Evolutionary conservation across 2,113 vertebrate species (phyloP), one percentile per base, ranked within the genome.

Genomic region (Monopterus albus): DNA sequence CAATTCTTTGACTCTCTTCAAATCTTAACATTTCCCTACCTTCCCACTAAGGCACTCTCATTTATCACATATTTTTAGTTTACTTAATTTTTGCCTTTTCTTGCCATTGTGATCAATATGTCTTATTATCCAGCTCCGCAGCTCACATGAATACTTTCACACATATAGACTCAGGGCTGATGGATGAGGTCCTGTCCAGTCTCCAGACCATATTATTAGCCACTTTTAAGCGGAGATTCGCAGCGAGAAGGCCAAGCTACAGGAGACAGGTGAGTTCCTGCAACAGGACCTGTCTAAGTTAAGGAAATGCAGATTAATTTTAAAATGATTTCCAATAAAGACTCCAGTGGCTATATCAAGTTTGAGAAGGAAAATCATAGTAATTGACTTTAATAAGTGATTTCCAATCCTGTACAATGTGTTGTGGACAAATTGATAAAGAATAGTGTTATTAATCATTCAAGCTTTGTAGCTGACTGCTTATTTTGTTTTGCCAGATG

Each of bases 121-220:
- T 52, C 43, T 61, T n/a, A 7, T 45, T 31, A 4, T 2, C 20
- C 20, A 56, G 7, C 58, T 40, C 25, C 11, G 9, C 52, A 29
- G 20, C 62, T 35, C 42, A 42, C 23, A 47, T 3, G 5, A 43
- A n/a, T 38, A 18, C 17, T 14, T 40, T 47, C 26, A 14, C 29
- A 43, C 45, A 39, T 29, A 70, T 63, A 55, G 95, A 97, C 9
- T 94, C 95, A 4, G 96, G 96, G 12, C 88, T 98, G 85, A 96
- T 98, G 95, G 95, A 95, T 40, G 95, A 96, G 56, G 96, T 98
- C 6, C 92, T 98, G 59, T 95, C 94, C 86, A 95, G 95, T 80
- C 95, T 98, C 80, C 95, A 96, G 84, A 95, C 94, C 61, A 95
- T 97, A 87, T 91, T 98, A 75, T 91, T 96, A 85, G 93, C 95